Evolutionary conservation across 2,113 vertebrate species (phyloP).

Genomic region (Danionella cerebrum): DNA sequence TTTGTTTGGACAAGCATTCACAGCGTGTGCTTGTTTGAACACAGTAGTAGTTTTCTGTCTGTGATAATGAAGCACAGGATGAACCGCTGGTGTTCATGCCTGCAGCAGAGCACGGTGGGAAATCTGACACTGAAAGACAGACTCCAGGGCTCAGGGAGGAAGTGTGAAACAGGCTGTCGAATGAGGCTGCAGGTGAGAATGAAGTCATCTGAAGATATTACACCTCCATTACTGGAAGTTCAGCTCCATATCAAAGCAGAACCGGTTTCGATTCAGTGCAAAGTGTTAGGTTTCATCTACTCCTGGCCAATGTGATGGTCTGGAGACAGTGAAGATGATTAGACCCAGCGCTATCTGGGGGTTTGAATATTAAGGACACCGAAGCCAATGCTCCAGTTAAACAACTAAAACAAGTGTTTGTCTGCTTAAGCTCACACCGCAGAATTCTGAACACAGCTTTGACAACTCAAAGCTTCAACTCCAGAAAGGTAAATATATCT

Average conservation of each 20-base stretch:
- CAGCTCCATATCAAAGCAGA: not conserved
- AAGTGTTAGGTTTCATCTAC: not conserved
- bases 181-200: constrained; percentile 10
- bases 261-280: not conserved
- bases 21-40: too few relatives aligned
- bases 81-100: not conserved
- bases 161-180: not conserved
- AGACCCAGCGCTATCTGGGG: not conserved
- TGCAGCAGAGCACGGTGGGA: not conserved
- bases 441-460: too few relatives aligned
- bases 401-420: too few relatives aligned
- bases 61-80: not conserved
- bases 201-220: constrained; percentile 1
- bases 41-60: not conserved
- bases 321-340: not conserved
- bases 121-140: not conserved
- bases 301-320: not conserved
- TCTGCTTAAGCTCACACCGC: too few relatives aligned
- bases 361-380: too few relatives aligned
- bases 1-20: too few relatives aligned
- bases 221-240: not conserved
- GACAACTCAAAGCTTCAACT: too few relatives aligned
- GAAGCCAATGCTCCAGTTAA: too few relatives aligned
- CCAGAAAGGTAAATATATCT: too few relatives aligned
- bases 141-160: not conserved